Conservation (phyloP, 2,797 vertebrate species). For the Lutjanus campechanus region DNA sequence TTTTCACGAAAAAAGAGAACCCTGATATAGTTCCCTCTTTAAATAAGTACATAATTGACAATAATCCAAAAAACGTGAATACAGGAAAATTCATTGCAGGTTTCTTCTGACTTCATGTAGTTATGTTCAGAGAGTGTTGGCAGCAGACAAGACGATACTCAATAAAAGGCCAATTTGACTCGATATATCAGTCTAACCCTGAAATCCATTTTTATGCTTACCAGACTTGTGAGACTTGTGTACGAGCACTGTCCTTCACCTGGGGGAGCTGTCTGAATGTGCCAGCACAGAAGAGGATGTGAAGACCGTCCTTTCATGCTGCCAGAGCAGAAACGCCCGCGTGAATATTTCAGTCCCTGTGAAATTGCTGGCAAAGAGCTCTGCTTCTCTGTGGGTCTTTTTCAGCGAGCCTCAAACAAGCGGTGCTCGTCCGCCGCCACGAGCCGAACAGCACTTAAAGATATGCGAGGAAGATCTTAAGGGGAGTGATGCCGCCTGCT, state of each 20-base stretch:
- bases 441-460: constrained; percentile 22
- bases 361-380: constrained; percentile 39
- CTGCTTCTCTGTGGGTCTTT: constrained; percentile 27
- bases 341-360: constrained; percentile 51
- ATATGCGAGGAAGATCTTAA: constrained; percentile 11
- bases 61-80: background rate
- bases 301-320: constrained; percentile 31
- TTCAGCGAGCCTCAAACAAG: constrained; percentile 46
- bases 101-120: background rate
- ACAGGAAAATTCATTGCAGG: background rate
- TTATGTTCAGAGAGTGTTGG: background rate
- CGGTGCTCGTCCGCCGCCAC: constrained; percentile 4
- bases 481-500: background rate
- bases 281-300: constrained; percentile 25
- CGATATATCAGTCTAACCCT: background rate
- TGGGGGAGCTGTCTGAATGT: constrained; percentile 33
- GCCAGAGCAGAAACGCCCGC: constrained; percentile 15
- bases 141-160: background rate
- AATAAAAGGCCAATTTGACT: constrained; percentile 9
- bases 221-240: constrained; percentile 7
- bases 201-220: constrained; percentile 14
- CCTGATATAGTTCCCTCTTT: background rate
- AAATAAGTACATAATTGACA: background rate
- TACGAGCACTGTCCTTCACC: constrained; percentile 31
- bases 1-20: background rate